A percentile compares a stretch with the other conserved stretches of the same genome.
These are phyloP conservation scores for Macrobrachium nipponense DNA, from an alignment of 1,140 invertebrate genomes.

Conservation along the genomic window DNA sequence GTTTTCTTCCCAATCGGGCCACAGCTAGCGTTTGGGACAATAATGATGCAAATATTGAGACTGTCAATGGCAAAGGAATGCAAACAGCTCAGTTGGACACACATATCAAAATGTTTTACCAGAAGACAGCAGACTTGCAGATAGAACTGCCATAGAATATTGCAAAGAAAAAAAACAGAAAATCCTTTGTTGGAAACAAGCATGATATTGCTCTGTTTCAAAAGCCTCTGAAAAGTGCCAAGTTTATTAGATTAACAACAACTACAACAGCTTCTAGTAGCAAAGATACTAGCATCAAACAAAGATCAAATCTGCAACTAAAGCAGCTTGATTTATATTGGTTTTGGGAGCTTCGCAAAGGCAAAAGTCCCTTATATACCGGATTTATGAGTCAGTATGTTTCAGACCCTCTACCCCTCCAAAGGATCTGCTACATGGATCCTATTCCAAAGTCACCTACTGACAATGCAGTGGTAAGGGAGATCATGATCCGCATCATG, in stretches of 20 bases:
- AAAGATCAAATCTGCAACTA: constrained; percentile 12
- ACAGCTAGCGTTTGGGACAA: constrained; percentile 20
- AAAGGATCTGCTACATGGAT: background rate
- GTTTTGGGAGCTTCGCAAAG: constrained; percentile 23
- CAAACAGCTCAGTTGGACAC: background rate
- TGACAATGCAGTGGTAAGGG: background rate
- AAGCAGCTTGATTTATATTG: constrained; percentile 13
- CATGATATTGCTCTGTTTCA: background rate
- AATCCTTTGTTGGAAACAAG: constrained; percentile 22
- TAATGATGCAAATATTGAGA: constrained; percentile 26
- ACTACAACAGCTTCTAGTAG: constrained; percentile 6
- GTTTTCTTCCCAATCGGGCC: constrained; percentile 17
- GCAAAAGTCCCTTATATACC: constrained; percentile 21
- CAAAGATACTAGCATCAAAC: constrained; percentile 4
- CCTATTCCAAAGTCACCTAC: background rate
- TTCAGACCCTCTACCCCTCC: background rate
- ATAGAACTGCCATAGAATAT: background rate
- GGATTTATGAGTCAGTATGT: constrained; percentile 20
- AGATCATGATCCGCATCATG: background rate
- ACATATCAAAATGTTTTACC: constrained; percentile 16
- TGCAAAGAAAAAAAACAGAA: background rate
- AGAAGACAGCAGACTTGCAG: constrained; percentile 15
- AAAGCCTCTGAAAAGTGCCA: constrained; percentile 25
- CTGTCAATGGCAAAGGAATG: constrained; percentile 10
- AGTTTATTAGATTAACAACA: constrained; percentile 18